Evolutionary conservation across 2,113 vertebrate genomes (phyloP).

Genomic region (Lampris megalopsis): DNA sequence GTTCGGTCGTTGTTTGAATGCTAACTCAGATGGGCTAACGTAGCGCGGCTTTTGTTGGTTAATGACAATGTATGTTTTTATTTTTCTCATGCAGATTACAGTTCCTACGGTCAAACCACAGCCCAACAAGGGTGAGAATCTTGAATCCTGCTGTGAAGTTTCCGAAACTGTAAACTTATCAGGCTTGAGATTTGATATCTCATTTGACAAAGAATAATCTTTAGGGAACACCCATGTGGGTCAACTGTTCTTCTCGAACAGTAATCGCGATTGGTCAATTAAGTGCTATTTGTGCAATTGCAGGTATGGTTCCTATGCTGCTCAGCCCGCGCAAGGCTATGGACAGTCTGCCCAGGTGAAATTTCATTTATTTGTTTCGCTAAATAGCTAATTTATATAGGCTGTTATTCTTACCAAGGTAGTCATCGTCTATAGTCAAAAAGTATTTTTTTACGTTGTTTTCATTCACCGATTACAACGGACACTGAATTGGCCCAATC

Average conservation of each 20-base stretch:
- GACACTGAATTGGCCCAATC: no score
- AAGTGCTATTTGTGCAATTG: conserved; percentile 15
- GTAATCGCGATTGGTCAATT: background rate
- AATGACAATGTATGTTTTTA: background rate
- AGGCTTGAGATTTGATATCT: no score
- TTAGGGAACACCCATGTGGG: no score
- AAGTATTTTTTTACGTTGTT: no score
- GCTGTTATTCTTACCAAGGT: no score
- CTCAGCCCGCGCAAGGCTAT: conserved; percentile 94
- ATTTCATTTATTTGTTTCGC: background rate
- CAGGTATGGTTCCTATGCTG: conserved; percentile 95
- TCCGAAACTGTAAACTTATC: no score
- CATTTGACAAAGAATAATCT: no score
- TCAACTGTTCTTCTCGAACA: no score
- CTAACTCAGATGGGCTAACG: background rate
- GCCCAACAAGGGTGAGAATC: conserved; percentile 93
- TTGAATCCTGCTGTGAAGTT: background rate
- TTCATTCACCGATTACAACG: no score
- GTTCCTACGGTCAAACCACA: conserved; percentile 92
- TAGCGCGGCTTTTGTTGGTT: background rate
- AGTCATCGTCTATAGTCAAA: no score
- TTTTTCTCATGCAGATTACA: conserved; percentile 88
- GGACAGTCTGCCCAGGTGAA: conserved; percentile 94
- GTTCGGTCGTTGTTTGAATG: background rate
- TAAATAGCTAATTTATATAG: no score